A percentile compares a stretch with the other conserved stretches of the same genome.
phyloP scores from a whole-genome alignment of 2,888 invertebrate genomes.

The Pollenia griseotomentosa region DNA sequence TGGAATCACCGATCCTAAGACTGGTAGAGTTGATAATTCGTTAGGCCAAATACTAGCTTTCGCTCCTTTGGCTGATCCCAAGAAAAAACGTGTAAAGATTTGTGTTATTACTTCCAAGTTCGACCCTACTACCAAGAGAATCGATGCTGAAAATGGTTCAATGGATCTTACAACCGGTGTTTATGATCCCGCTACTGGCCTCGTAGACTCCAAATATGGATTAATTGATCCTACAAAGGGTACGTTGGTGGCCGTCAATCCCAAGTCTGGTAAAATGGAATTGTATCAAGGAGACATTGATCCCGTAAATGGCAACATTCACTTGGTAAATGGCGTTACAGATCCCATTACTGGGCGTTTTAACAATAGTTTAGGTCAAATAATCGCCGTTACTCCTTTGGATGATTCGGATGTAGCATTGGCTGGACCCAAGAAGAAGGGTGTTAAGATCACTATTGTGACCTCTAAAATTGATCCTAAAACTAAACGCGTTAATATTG shows the following conservation, averaged over 20 bases:
- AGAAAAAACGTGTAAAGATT: conserved; percentile 88
- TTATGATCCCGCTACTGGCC: conserved; percentile 88
- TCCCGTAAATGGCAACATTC: conserved; percentile 88
- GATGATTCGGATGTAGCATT: conserved; percentile 89
- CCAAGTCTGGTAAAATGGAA: conserved; percentile 87
- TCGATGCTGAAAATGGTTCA: conserved; percentile 87
- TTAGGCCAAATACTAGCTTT: conserved; percentile 88
- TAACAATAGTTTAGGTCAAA: conserved; percentile 88
- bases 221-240: conserved; percentile 88
- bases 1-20: conserved; percentile 83
- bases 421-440: conserved; percentile 88
- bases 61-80: conserved; percentile 86
- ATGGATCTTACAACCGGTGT: conserved; percentile 89
- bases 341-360: conserved; percentile 88
- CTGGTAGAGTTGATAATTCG: conserved; percentile 87
- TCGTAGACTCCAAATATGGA: conserved; percentile 90
- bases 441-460: conserved; percentile 88
- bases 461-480: conserved; percentile 88
- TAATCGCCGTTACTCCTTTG: conserved; percentile 88
- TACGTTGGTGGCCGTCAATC: conserved; percentile 87
- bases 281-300: conserved; percentile 87
- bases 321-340: conserved; percentile 87
- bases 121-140: conserved; percentile 88
- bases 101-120: conserved; percentile 90
- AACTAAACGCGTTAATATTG: conserved; percentile 88